These are phyloP conservation scores for Oophaga pumilio DNA, from an alignment of 2,113 vertebrate genomes.

Conservation along the genomic window DNA sequence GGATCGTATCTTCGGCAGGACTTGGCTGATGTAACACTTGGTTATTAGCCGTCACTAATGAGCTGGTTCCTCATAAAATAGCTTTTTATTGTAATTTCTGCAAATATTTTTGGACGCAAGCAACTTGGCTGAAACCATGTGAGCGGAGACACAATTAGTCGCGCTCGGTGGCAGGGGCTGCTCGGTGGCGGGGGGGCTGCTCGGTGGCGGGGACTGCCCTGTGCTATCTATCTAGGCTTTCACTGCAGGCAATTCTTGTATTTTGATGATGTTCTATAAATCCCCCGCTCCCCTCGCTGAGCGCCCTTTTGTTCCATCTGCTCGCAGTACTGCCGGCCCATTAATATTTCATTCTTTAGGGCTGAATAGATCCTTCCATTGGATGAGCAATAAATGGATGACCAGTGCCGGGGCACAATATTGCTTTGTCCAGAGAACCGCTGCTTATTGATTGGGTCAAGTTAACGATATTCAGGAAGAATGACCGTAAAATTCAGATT, in stretches of 20 bases:
- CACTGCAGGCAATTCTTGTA: constrained; percentile 31
- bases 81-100: background rate
- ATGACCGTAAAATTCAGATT: background rate
- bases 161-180: background rate
- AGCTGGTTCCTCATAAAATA: background rate
- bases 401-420: background rate
- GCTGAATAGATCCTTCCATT: constrained; percentile 37
- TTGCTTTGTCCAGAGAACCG: background rate
- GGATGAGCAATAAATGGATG: background rate
- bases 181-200: background rate
- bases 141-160: constrained; percentile 19
- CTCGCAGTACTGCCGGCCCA: constrained; percentile 3
- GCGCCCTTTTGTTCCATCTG: constrained; percentile 32
- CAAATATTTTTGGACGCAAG: constrained; percentile 4
- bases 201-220: background rate
- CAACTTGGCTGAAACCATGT: constrained; percentile 6
- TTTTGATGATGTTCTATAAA: constrained; percentile 33
- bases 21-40: too few species aligned
- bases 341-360: constrained; percentile 51
- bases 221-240: constrained; percentile 31
- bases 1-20: too few species aligned
- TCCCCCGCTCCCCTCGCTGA: constrained; percentile 20
- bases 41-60: background rate
- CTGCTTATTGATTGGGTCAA: background rate
- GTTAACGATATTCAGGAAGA: background rate